Percentiles rank a stretch among this genome's conserved stretches.
These are phyloP conservation scores for Idris sp. DNA, from an alignment of 1,140 invertebrate species.

Conservation along the genomic window DNA sequence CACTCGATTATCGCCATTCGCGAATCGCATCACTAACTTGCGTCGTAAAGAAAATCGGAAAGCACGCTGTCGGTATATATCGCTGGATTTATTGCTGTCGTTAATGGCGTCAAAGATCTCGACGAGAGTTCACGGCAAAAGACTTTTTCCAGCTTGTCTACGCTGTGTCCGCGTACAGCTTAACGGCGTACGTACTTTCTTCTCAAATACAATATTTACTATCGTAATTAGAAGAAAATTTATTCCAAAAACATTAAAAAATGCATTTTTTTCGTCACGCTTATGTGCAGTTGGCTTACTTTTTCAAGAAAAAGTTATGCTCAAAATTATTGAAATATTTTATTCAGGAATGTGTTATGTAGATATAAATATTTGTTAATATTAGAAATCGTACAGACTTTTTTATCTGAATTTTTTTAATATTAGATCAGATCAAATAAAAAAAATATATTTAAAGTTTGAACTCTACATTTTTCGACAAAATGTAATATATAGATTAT, in stretches of 20 bases:
- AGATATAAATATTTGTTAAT: too few species aligned
- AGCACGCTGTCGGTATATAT: slow-evolving; percentile 63
- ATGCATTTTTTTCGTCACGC: slow-evolving; percentile 14
- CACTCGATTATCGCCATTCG: slow-evolving; percentile 66
- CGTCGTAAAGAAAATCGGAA: slow-evolving; percentile 61
- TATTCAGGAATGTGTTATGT: too few species aligned
- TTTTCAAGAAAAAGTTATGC: too few species aligned
- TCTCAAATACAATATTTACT: slow-evolving; percentile 59
- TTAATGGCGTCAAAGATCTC: slow-evolving; percentile 62
- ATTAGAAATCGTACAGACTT: too few species aligned
- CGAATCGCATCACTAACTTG: slow-evolving; percentile 63
- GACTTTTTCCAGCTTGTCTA: slow-evolving; percentile 52
- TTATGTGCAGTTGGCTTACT: too few species aligned
- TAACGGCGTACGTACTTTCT: slow-evolving; percentile 58
- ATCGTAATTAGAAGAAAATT: slow-evolving; percentile 58
- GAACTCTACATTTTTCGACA: too few species aligned
- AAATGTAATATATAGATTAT: slow-evolving; percentile 31
- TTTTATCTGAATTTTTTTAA: too few species aligned
- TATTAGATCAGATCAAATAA: too few species aligned
- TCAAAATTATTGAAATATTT: too few species aligned
- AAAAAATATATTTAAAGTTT: too few species aligned
- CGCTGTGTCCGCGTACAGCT: slow-evolving; percentile 26
- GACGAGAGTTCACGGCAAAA: slow-evolving; percentile 58
- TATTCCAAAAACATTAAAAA: slow-evolving; percentile 40
- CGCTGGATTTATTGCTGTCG: slow-evolving; percentile 62